Conservation (phyloP, 2,888 invertebrate genomes). For the Parapristionchus giblindavisi region DNA sequence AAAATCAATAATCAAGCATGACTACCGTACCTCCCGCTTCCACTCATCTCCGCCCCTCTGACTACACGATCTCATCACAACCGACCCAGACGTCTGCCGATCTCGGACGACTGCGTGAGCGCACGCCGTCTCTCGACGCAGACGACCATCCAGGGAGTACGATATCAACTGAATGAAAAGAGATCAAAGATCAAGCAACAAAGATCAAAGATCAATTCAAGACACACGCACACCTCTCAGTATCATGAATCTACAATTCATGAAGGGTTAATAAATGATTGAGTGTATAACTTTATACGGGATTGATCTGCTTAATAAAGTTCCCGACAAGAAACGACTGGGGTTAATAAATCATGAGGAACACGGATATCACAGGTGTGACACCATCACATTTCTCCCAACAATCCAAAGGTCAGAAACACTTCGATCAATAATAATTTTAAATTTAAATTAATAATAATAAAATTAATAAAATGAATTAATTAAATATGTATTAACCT, state of each 20-base stretch:
- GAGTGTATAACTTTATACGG: background rate
- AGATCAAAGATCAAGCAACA: background rate
- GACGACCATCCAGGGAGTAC: constrained; percentile 56
- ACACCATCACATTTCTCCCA: too few species aligned
- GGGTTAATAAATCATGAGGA: too few species aligned
- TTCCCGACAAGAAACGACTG: too few species aligned
- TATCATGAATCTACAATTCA: too few species aligned
- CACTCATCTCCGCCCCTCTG: constrained; percentile 34
- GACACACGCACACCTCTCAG: too few species aligned
- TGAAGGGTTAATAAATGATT: background rate
- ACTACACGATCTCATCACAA: constrained; percentile 31
- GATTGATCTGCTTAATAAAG: background rate
- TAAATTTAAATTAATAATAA: too few species aligned
- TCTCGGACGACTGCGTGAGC: constrained; percentile 50
- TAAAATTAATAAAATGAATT: too few species aligned
- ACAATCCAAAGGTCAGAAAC: too few species aligned
- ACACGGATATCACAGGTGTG: too few species aligned
- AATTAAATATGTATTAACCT: too few species aligned
- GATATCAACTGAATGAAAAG: constrained; percentile 64
- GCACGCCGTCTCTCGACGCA: constrained; percentile 67
- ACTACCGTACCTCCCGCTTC: background rate
- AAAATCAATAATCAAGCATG: background rate
- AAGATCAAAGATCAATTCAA: too few species aligned
- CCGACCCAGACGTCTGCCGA: constrained; percentile 14
- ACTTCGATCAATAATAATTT: too few species aligned